phyloP scores from a whole-genome alignment of 53 echinoderm and acorn worm species.

The Paracentrotus lividus region DNA sequence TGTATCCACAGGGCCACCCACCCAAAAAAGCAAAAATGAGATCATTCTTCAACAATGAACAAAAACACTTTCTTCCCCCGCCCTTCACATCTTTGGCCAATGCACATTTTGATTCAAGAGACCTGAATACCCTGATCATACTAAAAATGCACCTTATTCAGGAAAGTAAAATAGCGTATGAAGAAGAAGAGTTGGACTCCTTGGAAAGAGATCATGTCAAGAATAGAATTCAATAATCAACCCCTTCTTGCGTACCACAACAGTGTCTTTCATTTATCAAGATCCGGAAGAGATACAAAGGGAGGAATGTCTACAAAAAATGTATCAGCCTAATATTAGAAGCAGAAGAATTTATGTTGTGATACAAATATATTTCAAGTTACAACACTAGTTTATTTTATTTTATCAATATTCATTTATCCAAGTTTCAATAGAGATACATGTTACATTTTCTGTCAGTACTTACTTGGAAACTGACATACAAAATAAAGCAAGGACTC shows the following conservation, averaged over 20 bases:
- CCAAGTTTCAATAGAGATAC: too few species aligned
- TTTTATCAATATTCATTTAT: too few species aligned
- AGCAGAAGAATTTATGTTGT: not conserved
- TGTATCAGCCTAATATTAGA: not conserved
- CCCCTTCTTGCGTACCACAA: not conserved
- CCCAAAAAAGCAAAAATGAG: not conserved
- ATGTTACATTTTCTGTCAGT: too few species aligned
- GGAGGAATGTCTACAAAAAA: not conserved
- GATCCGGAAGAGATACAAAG: not conserved
- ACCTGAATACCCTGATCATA: not conserved
- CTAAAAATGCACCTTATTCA: conserved; percentile 6
- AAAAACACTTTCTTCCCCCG: not conserved
- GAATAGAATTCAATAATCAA: not conserved
- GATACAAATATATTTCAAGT: too few species aligned
- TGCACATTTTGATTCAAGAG: not conserved
- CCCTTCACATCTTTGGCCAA: not conserved
- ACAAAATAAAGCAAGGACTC: too few species aligned
- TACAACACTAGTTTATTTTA: too few species aligned
- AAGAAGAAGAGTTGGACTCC: not conserved
- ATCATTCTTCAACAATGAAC: not conserved
- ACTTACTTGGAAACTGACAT: too few species aligned
- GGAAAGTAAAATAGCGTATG: not conserved
- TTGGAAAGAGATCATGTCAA: not conserved
- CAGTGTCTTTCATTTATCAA: not conserved
- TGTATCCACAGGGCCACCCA: not conserved